Conservation (phyloP, 2,113 vertebrate genomes). For the Neolamprologus falcicula region DNA sequence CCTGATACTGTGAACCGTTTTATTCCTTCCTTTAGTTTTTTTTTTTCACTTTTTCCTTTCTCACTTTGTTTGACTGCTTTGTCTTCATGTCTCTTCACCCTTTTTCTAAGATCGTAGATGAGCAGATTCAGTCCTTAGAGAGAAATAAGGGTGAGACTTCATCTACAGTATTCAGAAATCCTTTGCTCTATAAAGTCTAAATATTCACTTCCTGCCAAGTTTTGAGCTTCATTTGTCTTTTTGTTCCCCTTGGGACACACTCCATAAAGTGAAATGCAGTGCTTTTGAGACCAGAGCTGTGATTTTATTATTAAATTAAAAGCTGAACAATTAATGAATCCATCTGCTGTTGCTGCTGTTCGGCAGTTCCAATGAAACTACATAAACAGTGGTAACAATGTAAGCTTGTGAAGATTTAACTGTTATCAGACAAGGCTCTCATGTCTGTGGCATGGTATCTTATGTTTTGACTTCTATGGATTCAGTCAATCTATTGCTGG, state of each 20-base stretch:
- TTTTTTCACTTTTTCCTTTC: background rate
- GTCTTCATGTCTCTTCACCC: background rate
- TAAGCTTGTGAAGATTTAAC: background rate
- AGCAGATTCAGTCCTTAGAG: background rate
- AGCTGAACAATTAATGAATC: background rate
- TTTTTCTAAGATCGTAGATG: background rate
- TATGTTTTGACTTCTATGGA: background rate
- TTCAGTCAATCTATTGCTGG: background rate
- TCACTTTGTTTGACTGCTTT: background rate
- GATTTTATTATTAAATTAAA: background rate
- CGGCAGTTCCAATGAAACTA: background rate
- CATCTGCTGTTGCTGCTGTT: background rate
- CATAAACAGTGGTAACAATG: background rate
- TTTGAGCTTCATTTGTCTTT: background rate
- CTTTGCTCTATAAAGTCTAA: background rate
- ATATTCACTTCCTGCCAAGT: background rate
- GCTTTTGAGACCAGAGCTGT: background rate
- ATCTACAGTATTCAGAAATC: background rate
- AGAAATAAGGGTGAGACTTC: background rate
- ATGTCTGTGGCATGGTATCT: background rate
- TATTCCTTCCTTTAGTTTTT: background rate
- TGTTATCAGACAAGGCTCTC: background rate
- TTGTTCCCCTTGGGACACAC: background rate
- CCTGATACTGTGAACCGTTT: background rate
- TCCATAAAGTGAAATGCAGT: background rate